A percentile compares a stretch with the other conserved stretches of the same genome.
phyloP scores from a whole-genome alignment of 2,797 vertebrate species.

The Anas capensis region DNA sequence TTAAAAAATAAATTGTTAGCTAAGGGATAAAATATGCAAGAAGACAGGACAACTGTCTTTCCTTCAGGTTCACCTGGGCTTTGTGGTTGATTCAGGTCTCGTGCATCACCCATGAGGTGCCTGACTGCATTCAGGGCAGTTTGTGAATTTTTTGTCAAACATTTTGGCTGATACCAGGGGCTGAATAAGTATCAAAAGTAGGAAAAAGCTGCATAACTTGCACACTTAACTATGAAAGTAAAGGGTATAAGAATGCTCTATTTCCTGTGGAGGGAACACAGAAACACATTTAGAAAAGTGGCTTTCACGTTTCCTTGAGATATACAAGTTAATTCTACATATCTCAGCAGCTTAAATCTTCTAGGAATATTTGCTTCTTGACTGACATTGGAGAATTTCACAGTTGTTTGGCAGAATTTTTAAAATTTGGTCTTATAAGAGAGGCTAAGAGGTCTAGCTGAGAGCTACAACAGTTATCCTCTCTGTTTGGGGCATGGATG shows the following conservation, averaged over 20 bases:
- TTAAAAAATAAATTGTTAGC: not conserved
- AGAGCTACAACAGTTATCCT: not conserved
- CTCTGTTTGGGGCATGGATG: not conserved
- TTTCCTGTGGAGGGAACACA: not conserved
- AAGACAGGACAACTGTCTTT: not conserved
- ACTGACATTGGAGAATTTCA: not conserved
- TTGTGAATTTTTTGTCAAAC: not conserved
- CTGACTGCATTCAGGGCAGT: not conserved
- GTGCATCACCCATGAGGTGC: not conserved
- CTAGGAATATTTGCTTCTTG: not conserved
- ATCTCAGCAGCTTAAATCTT: not conserved
- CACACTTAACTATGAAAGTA: not conserved
- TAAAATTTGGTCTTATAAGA: not conserved
- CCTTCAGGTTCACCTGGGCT: not conserved
- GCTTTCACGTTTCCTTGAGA: not conserved
- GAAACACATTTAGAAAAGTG: not conserved
- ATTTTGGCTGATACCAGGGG: not conserved
- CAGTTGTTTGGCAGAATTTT: not conserved
- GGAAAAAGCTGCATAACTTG: not conserved
- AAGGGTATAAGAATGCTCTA: not conserved
- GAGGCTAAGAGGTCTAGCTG: not conserved
- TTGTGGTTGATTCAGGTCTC: not conserved
- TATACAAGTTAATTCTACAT: not conserved
- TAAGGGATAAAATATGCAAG: not conserved
- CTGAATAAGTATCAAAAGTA: not conserved